phyloP scores from a whole-genome alignment of 2,797 vertebrate genomes.

The Philypnodon macrostomus region DNA sequence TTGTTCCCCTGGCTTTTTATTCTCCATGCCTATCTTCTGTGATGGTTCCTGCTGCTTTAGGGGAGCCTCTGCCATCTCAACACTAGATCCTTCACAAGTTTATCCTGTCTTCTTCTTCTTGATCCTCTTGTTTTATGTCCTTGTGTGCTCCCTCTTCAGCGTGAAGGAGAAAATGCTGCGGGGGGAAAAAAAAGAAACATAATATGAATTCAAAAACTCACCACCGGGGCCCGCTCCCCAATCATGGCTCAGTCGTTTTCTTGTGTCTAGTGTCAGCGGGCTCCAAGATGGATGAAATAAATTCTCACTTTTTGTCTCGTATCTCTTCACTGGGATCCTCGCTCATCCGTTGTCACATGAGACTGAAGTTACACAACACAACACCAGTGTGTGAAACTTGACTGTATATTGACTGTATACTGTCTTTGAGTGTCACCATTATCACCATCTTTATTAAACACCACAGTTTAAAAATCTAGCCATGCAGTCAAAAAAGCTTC shows the following conservation, averaged over 20 bases:
- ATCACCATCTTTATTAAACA: too few species aligned
- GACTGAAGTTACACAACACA: slow-evolving; percentile 15
- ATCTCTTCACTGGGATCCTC: slow-evolving; percentile 15
- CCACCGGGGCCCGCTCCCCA: slow-evolving; percentile 20
- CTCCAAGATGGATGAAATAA: slow-evolving; percentile 46
- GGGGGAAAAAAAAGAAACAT: slow-evolving; percentile 7
- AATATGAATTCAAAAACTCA: slow-evolving; percentile 41
- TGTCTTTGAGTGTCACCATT: too few species aligned
- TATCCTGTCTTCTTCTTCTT: slow-evolving; percentile 42
- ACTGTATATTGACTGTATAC: too few species aligned
- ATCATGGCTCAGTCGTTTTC: slow-evolving; percentile 19
- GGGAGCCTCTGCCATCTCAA: slow-evolving; percentile 63
- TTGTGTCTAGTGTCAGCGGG: slow-evolving; percentile 36
- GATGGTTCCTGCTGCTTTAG: slow-evolving; percentile 35
- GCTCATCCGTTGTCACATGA: slow-evolving; percentile 14
- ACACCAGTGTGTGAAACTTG: too few species aligned
- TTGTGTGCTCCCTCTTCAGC: slow-evolving; percentile 25
- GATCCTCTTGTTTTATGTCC: slow-evolving; percentile 17
- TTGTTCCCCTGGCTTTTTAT: neutral
- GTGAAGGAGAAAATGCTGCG: slow-evolving; percentile 20
- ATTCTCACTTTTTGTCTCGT: slow-evolving; percentile 33
- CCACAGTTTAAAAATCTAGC: too few species aligned
- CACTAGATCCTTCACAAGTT: slow-evolving; percentile 15
- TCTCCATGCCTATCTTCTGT: slow-evolving; percentile 10
- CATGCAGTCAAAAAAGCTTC: too few species aligned